Percentiles rank a stretch among this genome's conserved stretches.
Conservation (phyloP, 2,797 vertebrate genomes). For the Hoplostethus mediterraneus region DNA sequence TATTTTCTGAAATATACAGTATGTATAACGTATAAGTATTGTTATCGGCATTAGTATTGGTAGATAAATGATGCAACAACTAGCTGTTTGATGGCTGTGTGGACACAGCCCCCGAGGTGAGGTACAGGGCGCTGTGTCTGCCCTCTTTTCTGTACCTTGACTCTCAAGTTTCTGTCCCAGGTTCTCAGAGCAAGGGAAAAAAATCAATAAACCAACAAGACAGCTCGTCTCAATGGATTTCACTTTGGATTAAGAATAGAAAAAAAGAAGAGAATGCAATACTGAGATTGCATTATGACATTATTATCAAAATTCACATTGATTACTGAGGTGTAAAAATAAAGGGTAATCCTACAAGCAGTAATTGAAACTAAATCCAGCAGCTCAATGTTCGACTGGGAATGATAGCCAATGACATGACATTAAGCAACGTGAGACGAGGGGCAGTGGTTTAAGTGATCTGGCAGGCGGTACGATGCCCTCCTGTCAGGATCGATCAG, state of each 20-base stretch:
- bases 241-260: constrained; percentile 83
- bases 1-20: constrained; percentile 7
- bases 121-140: constrained; percentile 37
- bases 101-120: constrained; percentile 53
- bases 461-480: constrained; percentile 84
- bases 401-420: constrained; percentile 84
- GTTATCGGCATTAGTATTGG: neutral
- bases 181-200: constrained; percentile 75
- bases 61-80: constrained; percentile 8
- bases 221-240: constrained; percentile 83
- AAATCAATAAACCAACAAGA: constrained; percentile 87
- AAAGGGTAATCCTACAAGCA: constrained; percentile 81
- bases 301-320: constrained; percentile 85
- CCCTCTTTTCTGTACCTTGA: constrained; percentile 70
- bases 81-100: constrained; percentile 47
- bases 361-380: constrained; percentile 82
- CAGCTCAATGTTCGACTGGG: constrained; percentile 66
- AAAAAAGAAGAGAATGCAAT: constrained; percentile 67
- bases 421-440: constrained; percentile 82
- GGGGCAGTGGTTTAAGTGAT: constrained; percentile 87
- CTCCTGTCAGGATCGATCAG: constrained; percentile 89
- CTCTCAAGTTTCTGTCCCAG: constrained; percentile 77
- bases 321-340: constrained; percentile 82
- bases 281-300: constrained; percentile 77
- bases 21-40: neutral